Conservation (phyloP, 2,797 vertebrate species). For the Chloroceryle amazona region DNA sequence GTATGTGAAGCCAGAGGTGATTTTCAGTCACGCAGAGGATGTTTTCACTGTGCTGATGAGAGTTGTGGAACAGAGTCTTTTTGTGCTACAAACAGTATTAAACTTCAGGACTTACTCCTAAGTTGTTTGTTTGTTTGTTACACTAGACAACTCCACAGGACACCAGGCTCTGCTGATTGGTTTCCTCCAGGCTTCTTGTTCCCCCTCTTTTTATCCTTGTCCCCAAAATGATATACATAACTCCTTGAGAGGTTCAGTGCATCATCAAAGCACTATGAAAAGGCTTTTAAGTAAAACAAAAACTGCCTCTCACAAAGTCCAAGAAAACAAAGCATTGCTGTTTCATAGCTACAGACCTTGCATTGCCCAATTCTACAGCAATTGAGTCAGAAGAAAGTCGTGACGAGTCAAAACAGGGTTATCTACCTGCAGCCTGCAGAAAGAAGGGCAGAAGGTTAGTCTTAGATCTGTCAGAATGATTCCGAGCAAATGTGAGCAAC, state of each 20-base stretch:
- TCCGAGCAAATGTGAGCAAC: not conserved
- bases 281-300: not conserved
- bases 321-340: not conserved
- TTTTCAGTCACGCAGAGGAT: not conserved
- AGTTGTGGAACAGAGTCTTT: not conserved
- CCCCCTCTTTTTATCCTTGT: not conserved
- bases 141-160: not conserved
- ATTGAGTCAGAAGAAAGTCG: not conserved
- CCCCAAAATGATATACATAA: not conserved
- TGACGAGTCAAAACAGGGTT: not conserved
- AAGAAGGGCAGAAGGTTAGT: not conserved
- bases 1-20: accelerated
- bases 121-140: not conserved
- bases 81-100: not conserved
- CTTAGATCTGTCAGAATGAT: not conserved
- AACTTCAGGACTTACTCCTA: not conserved
- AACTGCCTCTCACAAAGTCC: not conserved
- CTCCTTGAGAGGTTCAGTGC: not conserved
- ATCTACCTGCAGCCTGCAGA: not conserved
- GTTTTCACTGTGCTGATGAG: not conserved
- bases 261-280: not conserved
- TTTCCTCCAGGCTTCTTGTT: not conserved
- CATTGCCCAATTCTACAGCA: not conserved
- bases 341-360: not conserved
- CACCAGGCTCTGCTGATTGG: not conserved